A percentile compares a stretch with the other conserved stretches of the same genome.
Evolutionary conservation across 2,888 invertebrate genomes (phyloP).

Genomic region (Arenicola marina): DNA sequence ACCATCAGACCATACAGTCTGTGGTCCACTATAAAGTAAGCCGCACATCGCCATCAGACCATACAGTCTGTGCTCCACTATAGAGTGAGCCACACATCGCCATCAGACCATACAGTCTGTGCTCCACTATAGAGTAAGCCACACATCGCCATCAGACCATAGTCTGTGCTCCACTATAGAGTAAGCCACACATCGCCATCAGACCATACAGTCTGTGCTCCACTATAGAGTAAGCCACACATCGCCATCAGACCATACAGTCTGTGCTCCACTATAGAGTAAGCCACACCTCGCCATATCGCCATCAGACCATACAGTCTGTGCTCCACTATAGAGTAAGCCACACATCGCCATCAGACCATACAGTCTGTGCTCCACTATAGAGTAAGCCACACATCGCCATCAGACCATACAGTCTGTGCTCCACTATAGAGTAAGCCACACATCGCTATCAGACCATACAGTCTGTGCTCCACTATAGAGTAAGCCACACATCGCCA

Average conservation of each 20-base stretch:
- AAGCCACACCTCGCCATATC: conserved; percentile 12
- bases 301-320: conserved; percentile 24
- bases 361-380: conserved; percentile 20
- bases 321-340: conserved; percentile 26
- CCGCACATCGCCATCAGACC: conserved; percentile 21
- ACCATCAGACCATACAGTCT: conserved; percentile 24
- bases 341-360: conserved; percentile 21
- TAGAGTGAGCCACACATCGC: conserved; percentile 25
- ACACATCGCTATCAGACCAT: conserved; percentile 20
- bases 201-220: conserved; percentile 24
- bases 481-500: conserved; percentile 24
- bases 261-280: conserved; percentile 26
- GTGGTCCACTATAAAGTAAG: conserved; percentile 26
- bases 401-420: conserved; percentile 22
- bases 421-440: conserved; percentile 27
- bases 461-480: conserved; percentile 22
- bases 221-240: conserved; percentile 25
- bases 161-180: conserved; percentile 25
- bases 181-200: conserved; percentile 23
- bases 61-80: conserved; percentile 20
- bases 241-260: conserved; percentile 22
- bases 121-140: conserved; percentile 27
- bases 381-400: conserved; percentile 25
- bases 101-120: conserved; percentile 22
- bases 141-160: conserved; percentile 20